Base-by-base conservation (phyloP, 2,888 invertebrate species). In the Artemia sinica region DNA sequence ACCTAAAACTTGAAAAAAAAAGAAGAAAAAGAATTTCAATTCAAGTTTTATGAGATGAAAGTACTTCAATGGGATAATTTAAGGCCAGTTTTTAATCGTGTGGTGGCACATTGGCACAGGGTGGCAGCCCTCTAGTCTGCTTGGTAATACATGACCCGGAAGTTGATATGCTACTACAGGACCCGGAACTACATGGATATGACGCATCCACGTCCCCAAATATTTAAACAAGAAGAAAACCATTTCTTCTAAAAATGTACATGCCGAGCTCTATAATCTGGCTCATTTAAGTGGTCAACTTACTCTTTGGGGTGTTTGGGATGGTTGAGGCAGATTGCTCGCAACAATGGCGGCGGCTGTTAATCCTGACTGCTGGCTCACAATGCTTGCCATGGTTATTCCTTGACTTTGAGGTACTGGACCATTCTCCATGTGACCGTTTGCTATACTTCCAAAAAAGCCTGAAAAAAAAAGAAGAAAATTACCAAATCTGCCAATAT, bases 301-400 rank as follows among this genome's bases (percentile, higher is more conserved):
- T 70, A 72, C 70, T 63, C 70, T 69, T 67, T 72, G 71, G 28
- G 73, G 72, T 50, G 72, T 69, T 67, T 72, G 71, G 28, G 73
- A 72, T 52, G 72, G 66, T 65, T 71, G 71, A 58, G 70, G 63
- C 28, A 28, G 28, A 28, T 58, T 58, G 63, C 63, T 58, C 10
- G 72, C 66, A 69, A 70, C 66, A 70, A 70, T 71, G 72, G 68
- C 18, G 66, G 72, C 58, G 71, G 70, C 65, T 65, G 69, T 51
- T 68, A 58, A 58, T 58, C 14, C 14, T 28, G n/a, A 28, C 63
- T 9, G 63, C 11, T 58, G 63, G 63, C 63, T 58, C 14, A 58
- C 63, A 58, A 58, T 58, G 28, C 63, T 58, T 58, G 63, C 63
- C 63, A 58, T 58, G 63, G 63, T 58, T 58, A 58, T 10, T n/a